Conservation (phyloP, 2,888 invertebrate genomes). For the Diadegma fenestrale region DNA sequence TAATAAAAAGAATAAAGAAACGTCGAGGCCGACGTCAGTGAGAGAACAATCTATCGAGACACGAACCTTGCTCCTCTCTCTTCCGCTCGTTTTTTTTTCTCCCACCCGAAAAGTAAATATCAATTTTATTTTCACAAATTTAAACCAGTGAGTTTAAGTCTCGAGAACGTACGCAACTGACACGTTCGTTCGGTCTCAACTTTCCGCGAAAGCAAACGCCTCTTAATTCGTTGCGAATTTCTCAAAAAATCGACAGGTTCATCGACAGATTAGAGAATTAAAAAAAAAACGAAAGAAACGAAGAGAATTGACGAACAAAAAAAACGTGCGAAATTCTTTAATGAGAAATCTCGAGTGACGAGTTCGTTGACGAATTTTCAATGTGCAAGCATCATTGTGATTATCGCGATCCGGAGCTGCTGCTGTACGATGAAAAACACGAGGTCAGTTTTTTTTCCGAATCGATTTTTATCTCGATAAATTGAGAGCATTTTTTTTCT, state of each 20-base stretch:
- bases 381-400: constrained; percentile 59
- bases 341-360: constrained; percentile 3
- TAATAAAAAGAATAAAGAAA: constrained; percentile 23
- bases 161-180: constrained; percentile 38
- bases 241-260: not conserved
- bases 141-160: constrained; percentile 45
- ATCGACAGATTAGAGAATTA: not conserved
- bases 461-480: constrained; percentile 8
- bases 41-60: constrained; percentile 47
- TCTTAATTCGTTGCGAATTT: not conserved
- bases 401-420: constrained; percentile 26
- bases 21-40: constrained; percentile 49
- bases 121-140: constrained; percentile 54
- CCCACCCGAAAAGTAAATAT: constrained; percentile 56
- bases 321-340: constrained; percentile 25
- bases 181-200: not conserved
- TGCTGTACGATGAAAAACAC: constrained; percentile 42
- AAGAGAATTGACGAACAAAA: not conserved
- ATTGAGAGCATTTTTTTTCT: not conserved
- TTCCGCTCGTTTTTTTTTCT: not conserved
- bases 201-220: not conserved
- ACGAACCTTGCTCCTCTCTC: constrained; percentile 28
- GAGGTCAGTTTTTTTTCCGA: constrained; percentile 47
- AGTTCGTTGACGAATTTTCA: constrained; percentile 3
- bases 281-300: not conserved